A percentile compares a stretch with the other conserved stretches of the same genome.
phyloP scores from a whole-genome alignment of 1,140 invertebrate genomes.

The Penaeus indicus region DNA sequence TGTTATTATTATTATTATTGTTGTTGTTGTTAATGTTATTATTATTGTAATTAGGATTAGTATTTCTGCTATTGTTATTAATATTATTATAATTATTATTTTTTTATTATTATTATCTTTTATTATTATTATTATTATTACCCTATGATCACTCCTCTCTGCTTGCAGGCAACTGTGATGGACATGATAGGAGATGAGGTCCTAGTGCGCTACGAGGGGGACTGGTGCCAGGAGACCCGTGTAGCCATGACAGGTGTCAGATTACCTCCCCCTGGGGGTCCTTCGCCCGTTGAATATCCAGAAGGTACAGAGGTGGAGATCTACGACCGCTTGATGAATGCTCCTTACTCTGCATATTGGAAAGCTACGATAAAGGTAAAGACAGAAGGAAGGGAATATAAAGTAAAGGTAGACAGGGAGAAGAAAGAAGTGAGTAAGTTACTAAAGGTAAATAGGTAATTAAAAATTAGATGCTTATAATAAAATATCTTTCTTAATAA shows the following conservation, averaged over 20 bases:
- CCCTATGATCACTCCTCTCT: background rate
- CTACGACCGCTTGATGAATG: conserved; percentile 50
- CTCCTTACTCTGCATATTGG: conserved; percentile 57
- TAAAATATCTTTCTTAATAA: too few relatives aligned
- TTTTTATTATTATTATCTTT: background rate
- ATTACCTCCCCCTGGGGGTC: conserved; percentile 40
- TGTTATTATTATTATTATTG: too few relatives aligned
- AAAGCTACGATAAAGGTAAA: conserved; percentile 60
- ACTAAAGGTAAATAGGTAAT: too few relatives aligned
- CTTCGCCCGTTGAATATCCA: conserved; percentile 51
- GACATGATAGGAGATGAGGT: conserved; percentile 63
- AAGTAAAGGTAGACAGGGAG: too few relatives aligned
- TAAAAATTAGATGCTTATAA: too few relatives aligned
- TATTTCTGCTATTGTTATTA: too few relatives aligned
- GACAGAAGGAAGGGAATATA: background rate
- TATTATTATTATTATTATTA: background rate
- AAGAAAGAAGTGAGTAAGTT: too few relatives aligned
- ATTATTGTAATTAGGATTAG: too few relatives aligned
- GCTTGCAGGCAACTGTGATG: conserved; percentile 51
- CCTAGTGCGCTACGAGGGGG: conserved; percentile 55
- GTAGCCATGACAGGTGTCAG: conserved; percentile 59
- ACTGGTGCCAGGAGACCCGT: conserved; percentile 53
- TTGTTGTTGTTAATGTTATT: too few relatives aligned
- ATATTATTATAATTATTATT: background rate
- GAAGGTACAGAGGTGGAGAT: conserved; percentile 62